Base-by-base conservation (phyloP, 2,797 vertebrate genomes). In the Prunella strophiata region DNA sequence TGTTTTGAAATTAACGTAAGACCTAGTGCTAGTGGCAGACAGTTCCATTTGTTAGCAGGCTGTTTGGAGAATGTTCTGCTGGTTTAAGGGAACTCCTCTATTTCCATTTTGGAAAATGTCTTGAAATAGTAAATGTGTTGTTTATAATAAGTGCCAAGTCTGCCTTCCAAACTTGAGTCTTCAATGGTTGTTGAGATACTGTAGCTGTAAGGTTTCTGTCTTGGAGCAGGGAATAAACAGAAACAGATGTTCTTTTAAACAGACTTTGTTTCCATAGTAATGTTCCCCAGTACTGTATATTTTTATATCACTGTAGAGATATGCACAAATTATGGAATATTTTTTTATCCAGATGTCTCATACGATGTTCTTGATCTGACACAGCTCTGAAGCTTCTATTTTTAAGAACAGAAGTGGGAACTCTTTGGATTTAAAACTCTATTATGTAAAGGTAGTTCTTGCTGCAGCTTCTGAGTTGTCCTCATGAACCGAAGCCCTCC, bases 211-310 rank as follows among this genome's bases (percentile, higher is more conserved):
- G 21, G 19, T 34, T 86, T 81, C 43, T 85, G 40, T 51, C 52
- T 54, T 89, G 47, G 34, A 40, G 58, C 65, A 71, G 54, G 47
- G 85, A 70, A 87, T 87, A 91, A 96, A 89, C 75, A 90, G 65
- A 72, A 95, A 48, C 85, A 96, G 91, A 66, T 92, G 85, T 92
- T 92, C 54, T 81, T 58, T 89, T 80, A 85, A 93, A 77, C 74
- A 87, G 90, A 52, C 27, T 86, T 52, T 58, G 89, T 96, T 96
- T 95, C 94, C 87, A 91, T 96, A 92, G 93, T 70, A 68, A 95
- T 93, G 80, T 83, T 91, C 74, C 29, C 27, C 43, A 65, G 75
- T 67, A 29, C 47, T 77, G 45, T 82, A 2, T 95, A 86, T 94
- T 94, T 94, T 91, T 93, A 48, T 80, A 38, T 76, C 27, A 9